Conservation (phyloP, 2,797 vertebrate genomes). For the Melopsittacus undulatus region DNA sequence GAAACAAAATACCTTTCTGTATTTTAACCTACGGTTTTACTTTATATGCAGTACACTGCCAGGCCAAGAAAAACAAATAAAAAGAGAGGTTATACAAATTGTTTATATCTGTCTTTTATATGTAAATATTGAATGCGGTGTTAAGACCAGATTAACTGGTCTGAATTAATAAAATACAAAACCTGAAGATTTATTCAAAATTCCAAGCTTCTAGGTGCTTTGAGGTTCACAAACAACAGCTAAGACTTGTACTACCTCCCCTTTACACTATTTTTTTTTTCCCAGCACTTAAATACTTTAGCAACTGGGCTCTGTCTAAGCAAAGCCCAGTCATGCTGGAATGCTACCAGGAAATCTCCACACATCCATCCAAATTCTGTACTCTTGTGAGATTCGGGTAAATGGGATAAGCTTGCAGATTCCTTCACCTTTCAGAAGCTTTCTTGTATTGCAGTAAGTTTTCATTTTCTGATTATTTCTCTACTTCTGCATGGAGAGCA, state of each 20-base stretch:
- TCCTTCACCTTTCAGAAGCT: conserved; percentile 24
- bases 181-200: conserved; percentile 9
- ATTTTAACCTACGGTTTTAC: neutral
- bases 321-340: neutral
- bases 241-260: neutral
- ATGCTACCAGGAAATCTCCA: neutral
- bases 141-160: conserved; percentile 29
- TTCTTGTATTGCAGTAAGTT: conserved; percentile 35
- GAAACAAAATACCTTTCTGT: neutral
- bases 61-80: neutral
- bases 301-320: neutral
- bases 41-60: neutral
- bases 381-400: neutral
- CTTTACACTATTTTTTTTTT: neutral
- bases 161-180: conserved; percentile 50
- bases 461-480: conserved; percentile 45
- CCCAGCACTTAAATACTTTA: neutral
- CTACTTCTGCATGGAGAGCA: neutral
- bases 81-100: neutral
- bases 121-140: conserved; percentile 12
- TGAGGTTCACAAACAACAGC: neutral
- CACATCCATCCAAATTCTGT: neutral
- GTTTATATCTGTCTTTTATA: conserved; percentile 30
- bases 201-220: neutral
- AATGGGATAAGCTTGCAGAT: conserved; percentile 23